Evolutionary conservation across 2,888 invertebrate species (phyloP), one percentile per base, ranked within the genome.

Genomic region (Dastarcus helophoroides): DNA sequence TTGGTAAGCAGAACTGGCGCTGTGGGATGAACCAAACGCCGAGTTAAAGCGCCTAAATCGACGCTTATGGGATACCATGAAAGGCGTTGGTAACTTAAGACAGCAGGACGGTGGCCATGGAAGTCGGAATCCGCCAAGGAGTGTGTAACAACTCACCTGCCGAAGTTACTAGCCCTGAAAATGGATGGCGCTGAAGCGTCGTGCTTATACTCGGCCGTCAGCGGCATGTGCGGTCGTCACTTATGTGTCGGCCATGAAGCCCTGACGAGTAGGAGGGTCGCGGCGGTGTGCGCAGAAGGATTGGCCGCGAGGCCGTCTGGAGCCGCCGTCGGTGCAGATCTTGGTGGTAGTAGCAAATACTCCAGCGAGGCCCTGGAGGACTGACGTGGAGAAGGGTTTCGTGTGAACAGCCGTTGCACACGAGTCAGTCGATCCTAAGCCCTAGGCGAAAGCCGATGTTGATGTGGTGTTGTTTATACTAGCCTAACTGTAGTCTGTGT

Each of bases 1-100:
- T 74, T 75, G 73, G 75, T 74, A 76, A 76, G 75, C 75, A 77
- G 76, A 77, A 79, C 76, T 78, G 76, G 76, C 71, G 76, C 69
- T 78, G 75, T 69, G 74, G 75, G 74, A 75, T 78, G 75, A 76
- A 78, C 72, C 72, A 68, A 75, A 75, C 71, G 71, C 63, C 59
- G 67, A 68, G 73, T 69, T 75, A 74, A 72, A 69, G 74, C 66
- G 73, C 72, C 71, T 53, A 63, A 71, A 62, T 55, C 63, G 65
- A 69, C 68, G 69, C 71, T 67, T 62, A 67, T 65, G 56, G 63
- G 69, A 71, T 47, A 62, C 68, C 69, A 68, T 61, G 62, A 69
- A 71, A 68, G 71, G 69, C 63, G 71, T 72, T 70, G 68, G 45
- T 50, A 46, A 44, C 42, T 19, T 44, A 43, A 40, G 46, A 68